Evolutionary conservation across 2,113 vertebrate genomes (phyloP), one percentile per base, ranked within the genome.

Genomic region (Chitala chitala): DNA sequence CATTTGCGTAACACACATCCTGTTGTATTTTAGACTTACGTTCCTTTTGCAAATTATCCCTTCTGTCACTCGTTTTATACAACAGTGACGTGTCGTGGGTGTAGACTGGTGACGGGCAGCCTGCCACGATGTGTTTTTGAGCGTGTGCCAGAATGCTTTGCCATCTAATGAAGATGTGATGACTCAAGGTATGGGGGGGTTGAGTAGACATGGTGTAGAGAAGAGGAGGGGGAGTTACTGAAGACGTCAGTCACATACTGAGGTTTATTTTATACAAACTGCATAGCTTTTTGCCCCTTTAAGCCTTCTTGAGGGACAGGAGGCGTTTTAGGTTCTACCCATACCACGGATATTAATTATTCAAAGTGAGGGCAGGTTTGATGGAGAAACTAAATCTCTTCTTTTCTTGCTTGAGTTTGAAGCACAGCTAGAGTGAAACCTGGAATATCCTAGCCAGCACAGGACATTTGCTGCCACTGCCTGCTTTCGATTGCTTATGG

Each of bases 31-130:
- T 73, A 81, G 48, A 36, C 42, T 56, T 86, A 84, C 79, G 80
- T 84, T 86, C 85, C 79, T 74, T 73, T 84, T 75, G 78, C 77
- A 86, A 83, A 86, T 86, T 81, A 81, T 66, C 9, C 31, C 66
- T 40, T 69, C 61, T 79, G 70, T 81, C 79, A 46, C 72, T 75
- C 24, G 6, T 42, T 80, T 56, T 81, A 58, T 33, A 22, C 65
- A 44, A 53, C 24, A 20, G 26, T 44, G 53, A 20, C 42, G 61
- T 54, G 24, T 15, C 20, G 22, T 70, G 42, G 13, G 17, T 69
- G 55, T 73, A 55, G 55, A 72, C 64, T 74, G 76, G 69, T 75
- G 78, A 73, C 63, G 44, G 69, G 75, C 50, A 55, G 31, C 24
- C 20, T 65, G 73, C 64, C 65, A 55, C 9, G 15, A 65, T 74